Evolutionary conservation across 2,888 invertebrate species (phyloP), one percentile per base, ranked within the genome.

Genomic region (Amaurobius ferox): DNA sequence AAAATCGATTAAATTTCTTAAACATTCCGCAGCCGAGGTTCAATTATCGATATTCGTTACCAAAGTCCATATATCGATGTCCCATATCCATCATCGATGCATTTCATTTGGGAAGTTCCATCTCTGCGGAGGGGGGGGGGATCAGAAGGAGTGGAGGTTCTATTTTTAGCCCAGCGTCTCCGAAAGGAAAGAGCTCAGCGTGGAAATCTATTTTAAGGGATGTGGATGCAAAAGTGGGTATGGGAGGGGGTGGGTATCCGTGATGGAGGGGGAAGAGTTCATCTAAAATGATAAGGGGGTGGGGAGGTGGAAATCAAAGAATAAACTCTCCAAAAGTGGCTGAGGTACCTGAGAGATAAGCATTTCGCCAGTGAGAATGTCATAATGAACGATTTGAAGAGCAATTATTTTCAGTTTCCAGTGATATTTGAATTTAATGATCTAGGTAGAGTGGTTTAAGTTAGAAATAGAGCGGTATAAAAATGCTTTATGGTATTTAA

Each of bases 151-250:
- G n/a, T 68, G n/a, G 19, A 35, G n/a, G 9, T 11, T 26, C 81
- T 81, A 81, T 81, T 81, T 81, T 81, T 81, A 81, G 74, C 35
- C 1, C 44, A 28, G 19, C 23, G 19, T 29, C 35, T 67, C 78
- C 29, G 62, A 78, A 72, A 74, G 62, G 62, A 40, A 61, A 73
- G 55, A 55, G 35, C 80, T 55, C 30, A 48, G 73, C 28, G 40
- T 39, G n/a, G 62, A 62, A 5, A 64, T 74, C 68, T 81, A 81
- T 81, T 81, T 81, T 81, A n/a, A 23, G 81, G 67, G 67, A 2
- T 9, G 39, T 19, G 9, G n/a, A 39, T 26, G 70, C 61, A 5
- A 48, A 32, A 19, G 19, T 9, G 23, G 28, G 2, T 67, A 29
- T 16, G 13, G 29, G 26, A 16, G 39, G 44, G 32, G 29, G 72